Evolutionary conservation across 2,113 vertebrate genomes (phyloP), one percentile per base, ranked within the genome.

Genomic region (Sinosuthora webbiana): DNA sequence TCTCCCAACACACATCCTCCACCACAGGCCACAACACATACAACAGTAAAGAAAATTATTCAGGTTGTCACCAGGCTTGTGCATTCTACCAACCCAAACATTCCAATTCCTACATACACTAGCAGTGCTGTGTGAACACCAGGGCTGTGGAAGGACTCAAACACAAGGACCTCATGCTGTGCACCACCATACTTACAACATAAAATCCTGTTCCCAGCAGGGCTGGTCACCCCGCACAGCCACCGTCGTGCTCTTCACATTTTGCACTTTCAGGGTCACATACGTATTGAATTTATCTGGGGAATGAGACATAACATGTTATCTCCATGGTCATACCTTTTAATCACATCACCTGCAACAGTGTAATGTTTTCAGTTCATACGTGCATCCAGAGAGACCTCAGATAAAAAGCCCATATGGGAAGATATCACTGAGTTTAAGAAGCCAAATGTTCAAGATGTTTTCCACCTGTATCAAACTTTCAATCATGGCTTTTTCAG

Each of bases 161-260:
- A 6, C 28, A 71, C 0, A 3, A 70, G n/a, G 20, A 74, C 4
- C 18, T 62, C 30, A 15, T 19, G 2, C 31, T 45, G 15, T 1
- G 1, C n/a, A 71, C 8, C 59, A 24, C 37, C 3, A 4, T 96
- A 99, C 99, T 99, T 97, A 99, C 99, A 99, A 99, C 99, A 99
- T 99, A 97, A 99, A 99, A 97, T 99, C 99, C 93, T 99, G 99
- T 24, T 99, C 99, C 99, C 99, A 99, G 83, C 98, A 99, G 42
- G 99, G 99, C 25, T 98, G 99, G 63, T 99, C 98, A 14, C 99
- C 99, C 19, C 99, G 98, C 28, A 99, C 99, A 0, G 99, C 98
- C 81, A 99, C 97, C 0, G 99, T 99, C 0, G 99, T 99, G 84
- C 99, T 99, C 98, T 99, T 99, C 95, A 99, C 99, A 97, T 99